Conservation (phyloP, 2,797 vertebrate species). For the Acrossocheilus fasciatus region DNA sequence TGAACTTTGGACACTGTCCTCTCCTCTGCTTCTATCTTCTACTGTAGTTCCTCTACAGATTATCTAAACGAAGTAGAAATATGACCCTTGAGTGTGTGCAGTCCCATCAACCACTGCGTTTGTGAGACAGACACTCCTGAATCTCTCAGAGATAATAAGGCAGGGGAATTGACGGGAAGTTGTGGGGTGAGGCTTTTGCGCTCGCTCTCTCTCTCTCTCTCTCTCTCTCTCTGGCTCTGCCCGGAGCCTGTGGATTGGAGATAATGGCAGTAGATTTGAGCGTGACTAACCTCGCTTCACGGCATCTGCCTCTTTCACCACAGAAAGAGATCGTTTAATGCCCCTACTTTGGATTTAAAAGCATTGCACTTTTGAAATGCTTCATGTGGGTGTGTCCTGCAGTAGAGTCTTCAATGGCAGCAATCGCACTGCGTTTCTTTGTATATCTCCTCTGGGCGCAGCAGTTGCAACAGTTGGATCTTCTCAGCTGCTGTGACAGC, state of each 20-base stretch:
- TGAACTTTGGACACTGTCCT: conserved; percentile 72
- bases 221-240: not conserved
- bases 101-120: conserved; percentile 1
- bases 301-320: not conserved
- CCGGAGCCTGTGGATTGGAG: conserved; percentile 18
- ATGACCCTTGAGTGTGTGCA: conserved; percentile 2
- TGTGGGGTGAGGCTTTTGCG: conserved; percentile 12
- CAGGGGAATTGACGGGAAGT: conserved; percentile 37
- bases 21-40: conserved; percentile 66
- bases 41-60: conserved; percentile 62
- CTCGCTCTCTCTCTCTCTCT: not conserved
- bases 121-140: conserved; percentile 1
- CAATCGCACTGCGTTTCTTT: not conserved
- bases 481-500: conserved; percentile 17
- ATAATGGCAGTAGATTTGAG: conserved; percentile 41
- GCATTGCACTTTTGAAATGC: not conserved
- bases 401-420: not conserved
- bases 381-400: not conserved
- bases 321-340: conserved; percentile 24
- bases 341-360: not conserved
- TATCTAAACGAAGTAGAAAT: conserved; percentile 44
- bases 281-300: conserved; percentile 9
- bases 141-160: conserved; percentile 34
- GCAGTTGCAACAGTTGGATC: conserved; percentile 23
- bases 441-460: not conserved